Evolutionary conservation across 2,888 invertebrate species (phyloP).

Genomic region (Globia sparganii): DNA sequence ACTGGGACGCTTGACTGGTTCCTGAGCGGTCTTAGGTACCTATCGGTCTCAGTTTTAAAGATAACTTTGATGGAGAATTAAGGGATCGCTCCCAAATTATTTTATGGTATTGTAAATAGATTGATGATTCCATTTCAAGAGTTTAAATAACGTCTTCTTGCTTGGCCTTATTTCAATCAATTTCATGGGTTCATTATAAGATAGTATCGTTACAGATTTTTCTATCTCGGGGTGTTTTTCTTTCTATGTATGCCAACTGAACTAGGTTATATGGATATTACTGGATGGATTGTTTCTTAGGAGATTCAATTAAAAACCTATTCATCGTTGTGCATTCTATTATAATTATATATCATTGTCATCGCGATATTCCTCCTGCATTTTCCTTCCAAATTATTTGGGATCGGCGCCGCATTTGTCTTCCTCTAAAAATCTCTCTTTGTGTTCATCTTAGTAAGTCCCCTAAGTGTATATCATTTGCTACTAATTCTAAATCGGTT

Average conservation of each 20-base stretch:
- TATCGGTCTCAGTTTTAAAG: neutral
- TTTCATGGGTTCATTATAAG: neutral
- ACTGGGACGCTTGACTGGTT: conserved; percentile 48
- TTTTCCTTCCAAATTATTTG: neutral
- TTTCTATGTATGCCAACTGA: neutral
- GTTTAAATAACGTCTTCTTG: neutral
- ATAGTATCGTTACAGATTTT: neutral
- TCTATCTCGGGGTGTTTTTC: neutral
- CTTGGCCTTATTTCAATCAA: neutral
- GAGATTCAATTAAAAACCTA: neutral
- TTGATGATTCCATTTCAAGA: neutral
- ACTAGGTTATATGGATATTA: neutral
- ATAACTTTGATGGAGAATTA: neutral
- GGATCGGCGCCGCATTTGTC: neutral
- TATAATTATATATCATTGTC: neutral
- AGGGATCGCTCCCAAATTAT: neutral
- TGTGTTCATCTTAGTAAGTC: neutral
- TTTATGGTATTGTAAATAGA: neutral
- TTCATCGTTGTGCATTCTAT: neutral
- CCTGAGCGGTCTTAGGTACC: neutral
- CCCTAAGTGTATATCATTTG: neutral
- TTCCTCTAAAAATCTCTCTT: neutral
- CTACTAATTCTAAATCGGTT: neutral
- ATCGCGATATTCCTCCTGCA: no score
- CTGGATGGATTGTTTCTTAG: neutral